Evolutionary conservation across 2,888 invertebrate genomes (phyloP), one percentile per base, ranked within the genome.

Genomic region (Gastracanthus pulcherrimus): DNA sequence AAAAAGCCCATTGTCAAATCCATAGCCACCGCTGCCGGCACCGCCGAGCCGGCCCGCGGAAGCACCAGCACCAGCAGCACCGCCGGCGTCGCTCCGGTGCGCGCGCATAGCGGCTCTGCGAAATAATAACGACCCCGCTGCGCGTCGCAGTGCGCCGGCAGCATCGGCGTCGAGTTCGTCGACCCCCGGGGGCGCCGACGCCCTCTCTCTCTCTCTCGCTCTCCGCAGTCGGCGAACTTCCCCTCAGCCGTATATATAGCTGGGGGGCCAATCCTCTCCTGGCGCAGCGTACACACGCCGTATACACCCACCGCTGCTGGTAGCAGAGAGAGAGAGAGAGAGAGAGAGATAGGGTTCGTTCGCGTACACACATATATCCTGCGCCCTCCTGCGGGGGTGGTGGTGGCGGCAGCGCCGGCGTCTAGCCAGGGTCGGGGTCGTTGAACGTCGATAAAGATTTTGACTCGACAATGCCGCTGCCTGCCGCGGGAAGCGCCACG

Each of bases 391-490:
- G 76, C 66, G 55, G 55, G 55, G 55, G 55, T 55, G 55, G 55
- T 9, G 11, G 55, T 66, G 38, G 82, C 88, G n/a, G n/a, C n/a
- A 55, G 82, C 82, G 77, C 70, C 70, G 38, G 82, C 88, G 90
- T 91, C 91, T 91, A 88, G 90, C 91, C 91, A 90, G 90, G 90
- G 90, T 90, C 90, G 91, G 91, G 91, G 91, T 91, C 91, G 89
- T 91, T 91, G 91, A 91, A 91, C 91, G 91, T 91, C 90, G 91
- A 90, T 91, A 90, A 91, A 91, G 91, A 91, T 91, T 91, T 91
- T 88, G 89, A 90, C 90, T 90, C 88, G 85, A 86, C 88, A 87
- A 86, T 86, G 84, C 85, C 5, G 41, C 13, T 16, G 41, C 41
- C 5, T 16, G 41, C 41, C 84, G 85, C 86, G 84, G 86, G 81